Percentiles rank a stretch among this genome's conserved stretches.
These are phyloP conservation scores for Urocolius indicus DNA, from an alignment of 2,113 vertebrate species.

Conservation along the genomic window DNA sequence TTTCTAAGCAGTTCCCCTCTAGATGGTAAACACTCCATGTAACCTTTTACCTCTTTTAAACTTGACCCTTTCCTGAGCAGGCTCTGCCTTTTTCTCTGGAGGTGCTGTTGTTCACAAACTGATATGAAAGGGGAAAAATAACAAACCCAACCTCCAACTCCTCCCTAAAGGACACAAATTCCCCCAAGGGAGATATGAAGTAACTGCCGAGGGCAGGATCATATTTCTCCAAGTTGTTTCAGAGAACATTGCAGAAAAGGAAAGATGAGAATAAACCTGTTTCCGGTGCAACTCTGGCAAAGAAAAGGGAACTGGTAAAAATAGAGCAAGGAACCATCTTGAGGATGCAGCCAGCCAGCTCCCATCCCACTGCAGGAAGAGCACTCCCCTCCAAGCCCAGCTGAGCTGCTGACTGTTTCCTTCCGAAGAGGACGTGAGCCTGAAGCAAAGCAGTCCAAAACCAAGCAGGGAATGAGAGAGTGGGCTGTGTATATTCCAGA, in stretches of 20 bases:
- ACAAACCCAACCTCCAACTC: not conserved
- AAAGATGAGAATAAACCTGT: constrained; percentile 56
- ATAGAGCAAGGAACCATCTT: constrained; percentile 41
- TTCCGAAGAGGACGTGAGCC: not conserved
- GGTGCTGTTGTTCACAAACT: not conserved
- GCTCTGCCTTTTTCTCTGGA: not conserved
- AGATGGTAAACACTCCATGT: not conserved
- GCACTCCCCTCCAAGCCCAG: not conserved
- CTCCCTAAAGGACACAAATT: not conserved
- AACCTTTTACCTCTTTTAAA: not conserved
- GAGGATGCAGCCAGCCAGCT: constrained; percentile 35
- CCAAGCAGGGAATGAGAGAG: not conserved
- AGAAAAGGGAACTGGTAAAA: constrained; percentile 63
- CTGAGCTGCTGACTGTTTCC: not conserved
- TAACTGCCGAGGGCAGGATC: not conserved
- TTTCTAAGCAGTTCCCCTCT: not conserved
- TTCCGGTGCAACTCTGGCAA: constrained; percentile 34
- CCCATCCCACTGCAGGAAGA: constrained; percentile 4
- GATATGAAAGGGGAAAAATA: not conserved
- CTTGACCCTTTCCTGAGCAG: not conserved
- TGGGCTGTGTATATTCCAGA: not conserved
- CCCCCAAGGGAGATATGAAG: not conserved
- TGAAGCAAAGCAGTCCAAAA: not conserved
- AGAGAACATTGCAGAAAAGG: not conserved
- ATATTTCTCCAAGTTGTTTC: not conserved